phyloP scores from a whole-genome alignment of 1,140 invertebrate genomes.

The Dryas iulia region DNA sequence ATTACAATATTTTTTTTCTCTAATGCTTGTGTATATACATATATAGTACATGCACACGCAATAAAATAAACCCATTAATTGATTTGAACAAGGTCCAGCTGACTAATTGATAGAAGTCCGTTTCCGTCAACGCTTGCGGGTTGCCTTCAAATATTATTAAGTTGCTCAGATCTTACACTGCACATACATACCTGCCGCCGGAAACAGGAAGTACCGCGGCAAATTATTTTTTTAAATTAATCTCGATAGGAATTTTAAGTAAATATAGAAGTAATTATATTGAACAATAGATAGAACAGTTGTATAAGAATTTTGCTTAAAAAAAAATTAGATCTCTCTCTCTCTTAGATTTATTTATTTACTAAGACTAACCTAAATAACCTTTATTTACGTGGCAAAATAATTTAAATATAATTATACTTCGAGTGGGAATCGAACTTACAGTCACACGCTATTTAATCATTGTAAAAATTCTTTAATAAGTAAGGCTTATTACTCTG shows the following conservation, averaged over 20 bases:
- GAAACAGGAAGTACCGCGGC: background rate
- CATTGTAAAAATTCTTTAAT: too few species aligned
- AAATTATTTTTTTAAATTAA: background rate
- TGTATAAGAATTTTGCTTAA: background rate
- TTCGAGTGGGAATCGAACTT: too few species aligned
- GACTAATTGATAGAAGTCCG: background rate
- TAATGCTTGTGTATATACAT: background rate
- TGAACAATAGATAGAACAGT: background rate
- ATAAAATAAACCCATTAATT: background rate
- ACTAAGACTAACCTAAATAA: too few species aligned
- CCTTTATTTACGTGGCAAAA: too few species aligned
- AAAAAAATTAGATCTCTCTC: too few species aligned
- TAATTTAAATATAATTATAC: too few species aligned
- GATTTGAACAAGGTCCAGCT: background rate
- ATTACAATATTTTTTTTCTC: background rate
- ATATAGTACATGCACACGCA: background rate
- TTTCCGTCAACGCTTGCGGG: background rate
- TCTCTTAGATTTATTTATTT: too few species aligned
- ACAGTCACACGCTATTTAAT: too few species aligned
- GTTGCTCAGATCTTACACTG: background rate
- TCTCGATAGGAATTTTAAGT: background rate
- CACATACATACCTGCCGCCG: background rate
- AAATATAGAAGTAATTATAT: background rate
- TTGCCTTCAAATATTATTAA: background rate
- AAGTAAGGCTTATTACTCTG: too few species aligned